Base-by-base conservation (phyloP, 2,113 vertebrate genomes). In the Pao palembangensis region DNA sequence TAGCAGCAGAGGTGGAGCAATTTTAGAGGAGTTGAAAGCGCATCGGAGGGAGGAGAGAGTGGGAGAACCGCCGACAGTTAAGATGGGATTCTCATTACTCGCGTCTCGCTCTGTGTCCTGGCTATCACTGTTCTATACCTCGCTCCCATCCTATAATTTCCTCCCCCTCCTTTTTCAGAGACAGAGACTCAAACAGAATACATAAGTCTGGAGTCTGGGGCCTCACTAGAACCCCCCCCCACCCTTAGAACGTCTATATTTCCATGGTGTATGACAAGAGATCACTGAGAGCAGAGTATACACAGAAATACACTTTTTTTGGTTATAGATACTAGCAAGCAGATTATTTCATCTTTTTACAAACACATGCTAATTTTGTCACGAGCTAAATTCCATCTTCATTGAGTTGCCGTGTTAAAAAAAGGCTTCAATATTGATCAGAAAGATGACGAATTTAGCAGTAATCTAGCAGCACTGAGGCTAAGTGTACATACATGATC, bases 11-110 rank as follows among this genome's bases (percentile, higher is more conserved):
- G 78, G 57, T 64, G 62, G 71, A 58, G 80, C 69, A 28, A 44
- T 75, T 77, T 67, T 68, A 49, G 59, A 64, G 49, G 59, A 64
- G 49, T 74, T 86, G 61, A 87, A 82, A 88, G 81, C 62, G 42
- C 21, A 51, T 19, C 5, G 15, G 48, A 58, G 70, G 81, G 59
- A 69, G 71, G 70, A 57, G 57, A 62, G 73, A 51, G 70, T 23
- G 21, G 72, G 59, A 71, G 69, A 64, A 61, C 46, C 55, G 76
- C 64, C 67, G 81, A 76, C 80, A 58, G 71, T 79, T 68, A 69
- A 69, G 73, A 82, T 73, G 72, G 74, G 78, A 84, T 81, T 87
- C 83, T 87, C 88, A 88, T 89, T 89, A 84, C 80, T 60, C n/a
- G 44, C 57, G 59, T 70, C 76, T 85, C 70, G 69, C 83, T 85